Conservation (phyloP, 23 tunicate species). For the Diplosoma virens region DNA sequence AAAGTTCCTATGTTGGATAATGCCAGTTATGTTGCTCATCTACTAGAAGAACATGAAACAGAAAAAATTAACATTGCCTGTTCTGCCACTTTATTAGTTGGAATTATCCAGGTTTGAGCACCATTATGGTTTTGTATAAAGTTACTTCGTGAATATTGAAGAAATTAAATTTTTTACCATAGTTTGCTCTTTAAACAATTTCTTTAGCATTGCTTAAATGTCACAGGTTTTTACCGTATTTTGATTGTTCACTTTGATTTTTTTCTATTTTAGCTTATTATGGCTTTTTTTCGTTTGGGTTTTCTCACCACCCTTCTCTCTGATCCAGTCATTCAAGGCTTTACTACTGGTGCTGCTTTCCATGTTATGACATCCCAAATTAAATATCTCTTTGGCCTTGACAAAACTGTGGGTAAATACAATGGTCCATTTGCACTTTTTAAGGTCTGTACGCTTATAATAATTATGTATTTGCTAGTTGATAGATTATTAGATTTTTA, state of each 20-base stretch:
- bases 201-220: no score
- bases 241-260: no score
- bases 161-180: no score
- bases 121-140: no score
- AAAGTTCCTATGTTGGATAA: background rate
- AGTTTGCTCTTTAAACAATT: no score
- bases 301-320: constrained; percentile 84
- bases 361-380: constrained; percentile 85
- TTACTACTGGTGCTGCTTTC: constrained; percentile 91
- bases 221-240: no score
- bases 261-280: constrained; percentile 20
- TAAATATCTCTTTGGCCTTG: constrained; percentile 85
- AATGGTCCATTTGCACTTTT: constrained; percentile 70
- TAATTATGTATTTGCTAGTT: no score
- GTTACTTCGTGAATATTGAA: no score
- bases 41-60: constrained; percentile 29
- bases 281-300: constrained; percentile 84
- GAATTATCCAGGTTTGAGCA: constrained; percentile 87
- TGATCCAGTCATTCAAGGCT: constrained; percentile 98
- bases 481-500: no score
- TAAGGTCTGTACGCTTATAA: no score
- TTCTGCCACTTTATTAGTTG: constrained; percentile 83
- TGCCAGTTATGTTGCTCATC: constrained; percentile 1
- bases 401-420: constrained; percentile 58
- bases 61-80: constrained; percentile 68